These are phyloP conservation scores for Drymodes brunneopygia DNA, from an alignment of 2,113 vertebrate genomes.

Conservation along the genomic window DNA sequence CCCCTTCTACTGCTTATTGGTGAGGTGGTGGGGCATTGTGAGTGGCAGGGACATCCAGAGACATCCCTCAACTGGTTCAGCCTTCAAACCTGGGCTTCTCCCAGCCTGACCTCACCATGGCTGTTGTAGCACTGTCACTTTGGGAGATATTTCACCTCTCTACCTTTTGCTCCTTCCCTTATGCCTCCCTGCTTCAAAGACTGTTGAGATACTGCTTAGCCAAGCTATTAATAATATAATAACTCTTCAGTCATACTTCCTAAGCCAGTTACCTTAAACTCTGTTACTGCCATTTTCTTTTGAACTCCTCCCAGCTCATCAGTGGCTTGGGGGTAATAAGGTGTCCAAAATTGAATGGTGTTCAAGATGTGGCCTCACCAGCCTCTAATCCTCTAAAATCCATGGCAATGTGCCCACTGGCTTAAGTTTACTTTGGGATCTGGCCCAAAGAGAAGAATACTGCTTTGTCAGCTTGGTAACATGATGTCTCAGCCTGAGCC, in stretches of 20 bases:
- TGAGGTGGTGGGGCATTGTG: accelerated
- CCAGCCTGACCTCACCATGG: neutral
- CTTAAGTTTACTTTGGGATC: neutral
- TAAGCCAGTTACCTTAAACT: neutral
- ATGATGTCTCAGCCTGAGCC: neutral
- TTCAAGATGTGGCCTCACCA: neutral
- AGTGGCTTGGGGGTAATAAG: neutral
- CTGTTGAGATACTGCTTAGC: neutral
- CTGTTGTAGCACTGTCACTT: neutral
- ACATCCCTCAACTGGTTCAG: neutral
- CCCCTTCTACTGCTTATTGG: neutral
- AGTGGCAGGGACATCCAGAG: neutral
- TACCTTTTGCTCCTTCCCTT: neutral
- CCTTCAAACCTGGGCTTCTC: neutral
- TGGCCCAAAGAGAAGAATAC: neutral
- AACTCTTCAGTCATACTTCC: neutral
- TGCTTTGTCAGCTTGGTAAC: neutral
- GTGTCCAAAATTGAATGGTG: neutral
- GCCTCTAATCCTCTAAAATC: neutral
- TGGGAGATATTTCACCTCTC: neutral
- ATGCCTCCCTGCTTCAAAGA: neutral
- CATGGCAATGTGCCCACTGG: neutral
- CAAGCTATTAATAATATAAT: neutral
- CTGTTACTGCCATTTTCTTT: neutral
- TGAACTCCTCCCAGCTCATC: neutral